Evolutionary conservation across 2,113 vertebrate genomes (phyloP).

Genomic region (Actinemys pallida): DNA sequence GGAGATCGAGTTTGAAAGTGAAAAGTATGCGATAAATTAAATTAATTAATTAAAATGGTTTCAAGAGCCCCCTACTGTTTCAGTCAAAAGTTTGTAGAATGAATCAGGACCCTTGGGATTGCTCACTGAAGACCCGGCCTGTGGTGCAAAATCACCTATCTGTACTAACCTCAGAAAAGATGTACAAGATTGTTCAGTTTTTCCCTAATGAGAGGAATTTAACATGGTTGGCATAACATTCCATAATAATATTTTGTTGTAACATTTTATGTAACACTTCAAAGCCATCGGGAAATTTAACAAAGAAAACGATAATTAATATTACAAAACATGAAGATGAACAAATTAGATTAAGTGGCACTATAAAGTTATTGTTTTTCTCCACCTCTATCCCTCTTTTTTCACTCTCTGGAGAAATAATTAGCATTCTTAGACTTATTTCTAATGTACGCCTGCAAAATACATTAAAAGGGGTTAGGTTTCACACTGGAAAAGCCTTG

Average conservation of each 20-base stretch:
- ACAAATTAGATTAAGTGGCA: conserved; percentile 25
- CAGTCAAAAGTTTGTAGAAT: neutral
- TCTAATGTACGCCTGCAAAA: conserved; percentile 4
- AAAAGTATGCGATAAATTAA: fast-evolving
- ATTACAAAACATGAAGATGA: conserved; percentile 20
- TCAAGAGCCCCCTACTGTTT: neutral
- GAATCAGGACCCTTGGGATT: neutral
- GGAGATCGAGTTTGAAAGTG: neutral
- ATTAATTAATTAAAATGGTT: fast-evolving
- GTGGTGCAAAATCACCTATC: conserved; percentile 16
- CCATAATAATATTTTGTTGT: conserved; percentile 6
- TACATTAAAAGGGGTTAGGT: neutral
- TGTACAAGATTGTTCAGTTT: conserved; percentile 18
- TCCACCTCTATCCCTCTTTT: neutral
- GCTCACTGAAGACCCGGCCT: conserved; percentile 17
- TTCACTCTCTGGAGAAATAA: neutral
- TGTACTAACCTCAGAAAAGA: conserved; percentile 23
- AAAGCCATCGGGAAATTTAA: conserved; percentile 42
- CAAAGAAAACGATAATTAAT: conserved; percentile 26
- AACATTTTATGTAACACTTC: conserved; percentile 40
- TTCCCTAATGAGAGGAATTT: conserved; percentile 44
- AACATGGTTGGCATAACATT: conserved; percentile 9
- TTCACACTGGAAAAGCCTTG: neutral
- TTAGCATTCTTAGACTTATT: neutral
- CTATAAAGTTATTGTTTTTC: neutral